Conservation (phyloP, 2,888 invertebrate genomes). For the Chymomyza caudatula region DNA sequence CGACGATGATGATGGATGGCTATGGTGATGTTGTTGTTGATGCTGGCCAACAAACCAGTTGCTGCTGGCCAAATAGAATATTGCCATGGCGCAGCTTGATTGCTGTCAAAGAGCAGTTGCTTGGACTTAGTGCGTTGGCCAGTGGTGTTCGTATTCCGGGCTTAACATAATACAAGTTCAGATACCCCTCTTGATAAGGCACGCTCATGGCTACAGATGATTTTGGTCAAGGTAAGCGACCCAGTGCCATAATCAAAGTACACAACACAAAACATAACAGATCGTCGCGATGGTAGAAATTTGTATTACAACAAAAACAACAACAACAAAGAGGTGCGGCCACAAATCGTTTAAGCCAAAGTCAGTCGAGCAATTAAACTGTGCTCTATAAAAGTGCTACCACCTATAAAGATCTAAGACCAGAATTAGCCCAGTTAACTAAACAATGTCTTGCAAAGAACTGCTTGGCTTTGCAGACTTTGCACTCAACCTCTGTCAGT, state of each 20-base stretch:
- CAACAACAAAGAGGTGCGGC: constrained; percentile 15
- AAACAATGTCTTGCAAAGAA: not conserved
- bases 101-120: not conserved
- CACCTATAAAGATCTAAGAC: not conserved
- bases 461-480: not conserved
- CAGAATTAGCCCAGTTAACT: not conserved
- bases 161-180: no score
- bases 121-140: not conserved
- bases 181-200: not conserved
- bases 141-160: not conserved
- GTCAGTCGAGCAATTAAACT: not conserved
- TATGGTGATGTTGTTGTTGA: not conserved
- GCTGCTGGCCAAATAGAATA: not conserved
- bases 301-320: not conserved
- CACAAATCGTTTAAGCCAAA: constrained; percentile 26
- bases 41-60: not conserved
- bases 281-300: not conserved
- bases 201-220: constrained; percentile 31
- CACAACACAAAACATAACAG: constrained; percentile 1
- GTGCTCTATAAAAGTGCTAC: not conserved
- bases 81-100: not conserved
- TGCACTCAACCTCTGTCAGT: not conserved
- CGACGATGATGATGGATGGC: not conserved
- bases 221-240: constrained; percentile 61
- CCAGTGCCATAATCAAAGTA: constrained; percentile 1